Percentiles rank a stretch among this genome's conserved stretches.
Evolutionary conservation across 2,888 invertebrate genomes (phyloP).

Genomic region (Clitarchus hookeri): DNA sequence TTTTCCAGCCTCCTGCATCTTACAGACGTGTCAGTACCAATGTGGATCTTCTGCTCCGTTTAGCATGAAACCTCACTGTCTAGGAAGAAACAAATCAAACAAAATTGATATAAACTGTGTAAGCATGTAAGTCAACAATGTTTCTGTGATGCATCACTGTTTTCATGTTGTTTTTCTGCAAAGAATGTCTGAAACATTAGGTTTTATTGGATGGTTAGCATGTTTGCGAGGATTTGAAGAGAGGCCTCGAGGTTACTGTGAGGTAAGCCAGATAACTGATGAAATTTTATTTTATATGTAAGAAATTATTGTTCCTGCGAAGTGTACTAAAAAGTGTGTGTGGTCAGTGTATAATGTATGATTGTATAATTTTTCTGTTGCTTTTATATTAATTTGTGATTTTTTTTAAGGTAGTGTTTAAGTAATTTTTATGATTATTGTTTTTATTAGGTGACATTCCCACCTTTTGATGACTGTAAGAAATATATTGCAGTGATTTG

Average conservation of each 20-base stretch:
- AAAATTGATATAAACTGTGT: neutral
- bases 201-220: neutral
- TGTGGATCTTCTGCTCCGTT: conserved; percentile 1
- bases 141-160: conserved; percentile 14
- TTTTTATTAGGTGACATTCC: conserved; percentile 14
- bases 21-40: conserved; percentile 14
- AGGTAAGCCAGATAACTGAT: neutral
- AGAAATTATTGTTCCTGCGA: neutral
- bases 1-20: neutral
- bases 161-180: neutral
- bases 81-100: conserved; percentile 1
- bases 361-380: neutral
- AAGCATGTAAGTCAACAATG: neutral
- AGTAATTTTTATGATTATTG: neutral
- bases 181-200: neutral
- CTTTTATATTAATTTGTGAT: neutral
- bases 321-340: neutral
- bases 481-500: neutral
- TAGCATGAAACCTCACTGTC: conserved; percentile 14
- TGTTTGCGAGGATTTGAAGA: neutral
- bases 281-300: neutral
- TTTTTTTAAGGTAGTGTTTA: neutral
- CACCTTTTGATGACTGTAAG: neutral
- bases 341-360: conserved; percentile 1
- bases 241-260: neutral